Evolutionary conservation across 2,113 vertebrate species (phyloP).

Genomic region (Indicator indicator): DNA sequence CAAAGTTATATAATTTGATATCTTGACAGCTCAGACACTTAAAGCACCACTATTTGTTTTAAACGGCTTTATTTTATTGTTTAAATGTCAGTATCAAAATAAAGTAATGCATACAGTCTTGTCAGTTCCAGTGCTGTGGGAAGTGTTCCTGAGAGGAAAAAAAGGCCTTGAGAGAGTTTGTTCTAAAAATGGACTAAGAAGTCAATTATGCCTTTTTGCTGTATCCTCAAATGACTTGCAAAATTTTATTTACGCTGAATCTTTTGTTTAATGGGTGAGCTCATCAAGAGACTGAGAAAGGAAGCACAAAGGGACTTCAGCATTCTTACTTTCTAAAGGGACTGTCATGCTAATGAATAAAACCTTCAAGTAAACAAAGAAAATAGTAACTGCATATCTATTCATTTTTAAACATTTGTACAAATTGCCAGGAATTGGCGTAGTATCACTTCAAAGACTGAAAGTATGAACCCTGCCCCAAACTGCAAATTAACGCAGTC

Average conservation of each 20-base stretch:
- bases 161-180: slow-evolving; percentile 71
- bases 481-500: neutral
- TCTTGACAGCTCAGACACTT: slow-evolving; percentile 82
- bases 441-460: neutral
- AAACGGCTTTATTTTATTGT: slow-evolving; percentile 86
- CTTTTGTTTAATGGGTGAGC: slow-evolving; percentile 68
- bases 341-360: slow-evolving; percentile 2
- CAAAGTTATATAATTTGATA: slow-evolving; percentile 83
- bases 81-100: slow-evolving; percentile 85
- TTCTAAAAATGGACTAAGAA: slow-evolving; percentile 78
- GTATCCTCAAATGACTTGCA: slow-evolving; percentile 76
- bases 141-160: slow-evolving; percentile 40
- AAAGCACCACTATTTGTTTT: slow-evolving; percentile 84
- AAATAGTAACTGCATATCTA: neutral
- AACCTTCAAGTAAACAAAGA: neutral
- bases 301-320: slow-evolving; percentile 34
- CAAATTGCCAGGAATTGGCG: neutral
- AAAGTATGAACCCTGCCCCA: neutral
- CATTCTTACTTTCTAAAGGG: slow-evolving; percentile 2
- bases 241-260: slow-evolving; percentile 70
- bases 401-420: slow-evolving; percentile 5
- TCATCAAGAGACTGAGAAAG: slow-evolving; percentile 56
- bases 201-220: slow-evolving; percentile 70
- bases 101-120: slow-evolving; percentile 77
- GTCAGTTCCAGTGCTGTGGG: slow-evolving; percentile 64